Conservation (phyloP, 2,113 vertebrate species). For the Pseudois nayaur region DNA sequence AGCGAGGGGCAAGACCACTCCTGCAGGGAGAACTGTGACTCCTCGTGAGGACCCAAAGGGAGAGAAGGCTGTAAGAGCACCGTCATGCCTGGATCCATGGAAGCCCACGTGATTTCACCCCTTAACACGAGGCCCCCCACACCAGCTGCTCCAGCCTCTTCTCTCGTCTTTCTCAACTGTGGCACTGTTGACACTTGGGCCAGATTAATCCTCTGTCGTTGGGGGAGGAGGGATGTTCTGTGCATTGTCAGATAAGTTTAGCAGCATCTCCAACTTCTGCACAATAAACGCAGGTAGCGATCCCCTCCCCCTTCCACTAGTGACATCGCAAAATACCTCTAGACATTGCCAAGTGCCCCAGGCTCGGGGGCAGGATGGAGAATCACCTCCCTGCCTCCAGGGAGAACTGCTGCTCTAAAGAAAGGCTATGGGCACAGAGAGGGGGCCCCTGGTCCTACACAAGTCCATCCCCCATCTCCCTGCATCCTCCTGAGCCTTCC, state of each 20-base stretch:
- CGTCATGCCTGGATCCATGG: not conserved
- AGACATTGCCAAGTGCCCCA: not conserved
- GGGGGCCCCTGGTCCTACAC: not conserved
- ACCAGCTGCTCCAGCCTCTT: not conserved
- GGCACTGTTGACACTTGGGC: not conserved
- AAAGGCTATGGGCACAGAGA: not conserved
- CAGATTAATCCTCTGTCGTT: not conserved
- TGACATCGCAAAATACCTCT: not conserved
- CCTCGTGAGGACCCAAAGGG: not conserved
- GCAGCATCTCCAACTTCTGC: not conserved
- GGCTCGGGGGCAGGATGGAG: not conserved
- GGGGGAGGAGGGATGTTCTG: not conserved
- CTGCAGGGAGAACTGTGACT: not conserved
- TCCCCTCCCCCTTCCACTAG: not conserved
- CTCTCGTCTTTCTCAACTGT: not conserved
- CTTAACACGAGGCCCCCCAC: not conserved
- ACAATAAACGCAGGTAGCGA: not conserved
- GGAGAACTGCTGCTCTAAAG: not conserved
- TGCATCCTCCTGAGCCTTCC: not conserved
- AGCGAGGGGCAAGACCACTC: not conserved
- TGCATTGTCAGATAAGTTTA: not conserved
- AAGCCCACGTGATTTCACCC: not conserved
- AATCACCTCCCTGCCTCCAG: too few species aligned
- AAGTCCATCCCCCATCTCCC: not conserved
- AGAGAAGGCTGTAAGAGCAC: not conserved